A percentile compares a stretch with the other conserved stretches of the same genome.
Conservation (phyloP, 2,888 invertebrate species). For the Phoenoteleia sp. region DNA sequence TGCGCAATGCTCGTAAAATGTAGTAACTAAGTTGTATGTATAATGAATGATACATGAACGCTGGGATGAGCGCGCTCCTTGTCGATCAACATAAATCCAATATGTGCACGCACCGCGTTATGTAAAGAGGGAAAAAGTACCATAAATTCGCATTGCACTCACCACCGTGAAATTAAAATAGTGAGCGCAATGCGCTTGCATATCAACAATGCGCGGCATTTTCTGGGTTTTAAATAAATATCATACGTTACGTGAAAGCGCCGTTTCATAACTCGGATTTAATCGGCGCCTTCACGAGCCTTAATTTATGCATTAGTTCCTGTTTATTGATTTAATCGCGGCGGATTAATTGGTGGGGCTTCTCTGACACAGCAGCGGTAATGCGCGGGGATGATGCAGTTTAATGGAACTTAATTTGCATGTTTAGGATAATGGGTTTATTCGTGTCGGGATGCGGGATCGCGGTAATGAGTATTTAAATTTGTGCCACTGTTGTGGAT, state of each 20-base stretch:
- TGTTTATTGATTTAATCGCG: slow-evolving; percentile 67
- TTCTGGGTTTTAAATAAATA: slow-evolving; percentile 56
- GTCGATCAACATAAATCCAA: slow-evolving; percentile 74
- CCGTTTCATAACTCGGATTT: slow-evolving; percentile 56
- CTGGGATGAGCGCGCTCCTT: slow-evolving; percentile 31
- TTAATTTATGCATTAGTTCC: slow-evolving; percentile 56
- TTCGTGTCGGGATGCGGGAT: slow-evolving; percentile 34
- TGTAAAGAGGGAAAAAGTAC: slow-evolving; percentile 72
- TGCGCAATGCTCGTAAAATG: slow-evolving; percentile 44
- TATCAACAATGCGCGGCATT: slow-evolving; percentile 63
- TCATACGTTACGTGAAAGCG: slow-evolving; percentile 57
- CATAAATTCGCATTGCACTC: slow-evolving; percentile 80
- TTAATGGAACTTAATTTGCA: slow-evolving; percentile 52
- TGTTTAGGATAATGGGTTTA: slow-evolving; percentile 51
- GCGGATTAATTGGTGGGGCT: slow-evolving; percentile 38
- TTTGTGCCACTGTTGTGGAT: too few species aligned
- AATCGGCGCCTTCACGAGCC: slow-evolving; percentile 50
- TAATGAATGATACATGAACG: slow-evolving; percentile 59
- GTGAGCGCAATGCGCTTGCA: slow-evolving; percentile 72
- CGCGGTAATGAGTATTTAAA: slow-evolving; percentile 56
- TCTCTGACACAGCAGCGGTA: too few species aligned
- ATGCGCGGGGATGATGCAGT: not conserved
- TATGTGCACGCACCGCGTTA: slow-evolving; percentile 73
- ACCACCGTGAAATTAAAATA: slow-evolving; percentile 82
- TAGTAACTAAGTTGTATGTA: slow-evolving; percentile 47